Evolutionary conservation across 2,888 invertebrate species (phyloP), one percentile per base, ranked within the genome.

Genomic region (Merodon equestris): DNA sequence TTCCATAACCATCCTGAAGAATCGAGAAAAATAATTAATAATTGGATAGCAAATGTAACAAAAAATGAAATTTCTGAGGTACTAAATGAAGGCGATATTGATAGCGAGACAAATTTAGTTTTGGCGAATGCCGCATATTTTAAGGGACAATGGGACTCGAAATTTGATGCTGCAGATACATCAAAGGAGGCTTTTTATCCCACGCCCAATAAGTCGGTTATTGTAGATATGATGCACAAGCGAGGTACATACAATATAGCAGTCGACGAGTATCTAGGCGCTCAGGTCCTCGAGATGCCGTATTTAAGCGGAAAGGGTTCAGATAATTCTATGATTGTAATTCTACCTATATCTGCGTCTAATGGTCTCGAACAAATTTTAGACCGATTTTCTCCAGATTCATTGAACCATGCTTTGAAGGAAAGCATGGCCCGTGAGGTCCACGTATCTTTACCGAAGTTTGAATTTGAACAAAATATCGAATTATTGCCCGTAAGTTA

Each of bases 111-210:
- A 0, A 92, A 94, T 85, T 85, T 96, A 77, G 94, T 96, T 4
- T 88, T 96, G 74, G 94, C 94, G 0, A 97, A 97, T 86, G 96
- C 96, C 0, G 95, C 96, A 0, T 97, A 96, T 86, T 96, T 97
- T 89, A 97, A 96, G 82, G 96, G 96, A 1, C 90, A 93, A 18
- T 97, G 97, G 97, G 91, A 93, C 15, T 93, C 93, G 18, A 93
- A 93, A 84, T 97, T 97, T 87, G 91, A 93, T 27, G 89, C 91
- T 0, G 91, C 92, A 15, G 90, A 91, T 57, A 96, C 96, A 0
- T 92, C 91, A 86, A 92, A 92, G 71, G 93, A 93, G 84, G 91
- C 94, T 0, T 96, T 96, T 90, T 94, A 94, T 84, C 92, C 93
- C 0, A 92, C 93, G 0, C 91, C 92, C 58, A 91, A 92, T 0